Evolutionary conservation across 2,797 vertebrate species (phyloP).

Genomic region (Sparus aurata): DNA sequence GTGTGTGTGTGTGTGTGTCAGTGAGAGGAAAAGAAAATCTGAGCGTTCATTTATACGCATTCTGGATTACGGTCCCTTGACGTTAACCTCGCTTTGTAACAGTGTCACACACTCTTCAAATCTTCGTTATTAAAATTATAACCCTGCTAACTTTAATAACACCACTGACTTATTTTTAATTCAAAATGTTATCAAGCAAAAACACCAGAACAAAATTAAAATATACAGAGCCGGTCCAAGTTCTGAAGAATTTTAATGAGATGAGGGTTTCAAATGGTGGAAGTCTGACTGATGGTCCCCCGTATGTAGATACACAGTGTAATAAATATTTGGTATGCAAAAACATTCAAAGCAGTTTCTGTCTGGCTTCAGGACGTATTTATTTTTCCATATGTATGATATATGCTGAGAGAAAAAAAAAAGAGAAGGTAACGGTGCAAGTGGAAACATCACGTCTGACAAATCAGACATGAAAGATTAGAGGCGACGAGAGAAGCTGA

Average conservation of each 20-base stretch:
- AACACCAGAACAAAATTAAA: constrained; percentile 6
- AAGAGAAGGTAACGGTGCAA: neutral
- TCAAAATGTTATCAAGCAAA: constrained; percentile 25
- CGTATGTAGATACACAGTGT: constrained; percentile 6
- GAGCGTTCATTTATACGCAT: neutral
- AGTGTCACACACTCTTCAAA: constrained; percentile 5
- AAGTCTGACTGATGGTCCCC: constrained; percentile 13
- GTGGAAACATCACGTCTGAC: neutral
- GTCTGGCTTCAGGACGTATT: neutral
- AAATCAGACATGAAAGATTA: neutral
- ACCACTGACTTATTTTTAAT: constrained; percentile 14
- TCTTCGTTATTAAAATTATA: constrained; percentile 2
- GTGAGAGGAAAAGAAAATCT: neutral
- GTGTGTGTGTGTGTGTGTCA: neutral
- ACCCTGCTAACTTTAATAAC: neutral
- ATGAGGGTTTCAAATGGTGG: constrained; percentile 16
- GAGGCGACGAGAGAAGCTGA: neutral
- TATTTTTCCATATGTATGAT: neutral
- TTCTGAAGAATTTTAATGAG: constrained; percentile 23
- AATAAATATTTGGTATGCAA: constrained; percentile 20
- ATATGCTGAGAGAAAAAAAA: neutral
- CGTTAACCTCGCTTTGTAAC: constrained; percentile 21
- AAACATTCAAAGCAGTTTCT: constrained; percentile 4
- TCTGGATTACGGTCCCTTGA: constrained; percentile 2
- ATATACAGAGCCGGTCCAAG: neutral